A percentile compares a stretch with the other conserved stretches of the same genome.
These are phyloP conservation scores for Leucophenga montana DNA, from an alignment of 2,888 invertebrate species.

Conservation along the genomic window DNA sequence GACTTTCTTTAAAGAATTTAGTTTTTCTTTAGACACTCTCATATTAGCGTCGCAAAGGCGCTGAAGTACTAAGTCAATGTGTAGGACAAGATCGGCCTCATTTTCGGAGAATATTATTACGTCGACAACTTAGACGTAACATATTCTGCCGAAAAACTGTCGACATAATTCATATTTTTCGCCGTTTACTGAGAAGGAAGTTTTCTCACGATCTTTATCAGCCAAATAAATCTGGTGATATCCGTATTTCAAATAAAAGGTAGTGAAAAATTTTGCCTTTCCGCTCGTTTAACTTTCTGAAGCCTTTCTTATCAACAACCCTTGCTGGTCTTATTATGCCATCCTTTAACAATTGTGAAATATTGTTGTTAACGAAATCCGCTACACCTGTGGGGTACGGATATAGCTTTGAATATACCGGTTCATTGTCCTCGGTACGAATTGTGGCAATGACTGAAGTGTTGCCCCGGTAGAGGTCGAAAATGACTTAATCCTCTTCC, in stretches of 20 bases:
- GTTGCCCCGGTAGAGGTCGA: background rate
- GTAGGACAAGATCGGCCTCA: too few species aligned
- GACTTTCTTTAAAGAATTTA: background rate
- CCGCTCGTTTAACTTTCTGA: conserved; percentile 66
- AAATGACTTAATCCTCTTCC: conserved; percentile 14
- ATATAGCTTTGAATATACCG: conserved; percentile 7
- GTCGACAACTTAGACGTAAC: conserved; percentile 20
- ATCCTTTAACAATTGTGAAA: conserved; percentile 18
- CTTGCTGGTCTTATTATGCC: background rate
- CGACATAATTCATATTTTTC: conserved; percentile 62
- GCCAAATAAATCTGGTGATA: conserved; percentile 68
- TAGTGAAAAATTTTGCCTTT: conserved; percentile 65
- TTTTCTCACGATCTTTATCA: too few species aligned
- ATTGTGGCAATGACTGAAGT: too few species aligned
- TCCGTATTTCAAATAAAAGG: conserved; percentile 66
- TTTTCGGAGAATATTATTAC: conserved; percentile 60
- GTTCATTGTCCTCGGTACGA: conserved; percentile 10
- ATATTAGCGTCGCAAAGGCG: too few species aligned
- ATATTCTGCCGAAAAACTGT: conserved; percentile 62
- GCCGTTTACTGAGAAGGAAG: too few species aligned
- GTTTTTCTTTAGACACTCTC: too few species aligned
- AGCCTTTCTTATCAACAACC: conserved; percentile 53
- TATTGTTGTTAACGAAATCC: conserved; percentile 21
- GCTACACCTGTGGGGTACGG: conserved; percentile 12
- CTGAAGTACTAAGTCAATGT: too few species aligned